Evolutionary conservation across 1,140 invertebrate species (phyloP), one percentile per base, ranked within the genome.

Genomic region (Lethocerus indicus): DNA sequence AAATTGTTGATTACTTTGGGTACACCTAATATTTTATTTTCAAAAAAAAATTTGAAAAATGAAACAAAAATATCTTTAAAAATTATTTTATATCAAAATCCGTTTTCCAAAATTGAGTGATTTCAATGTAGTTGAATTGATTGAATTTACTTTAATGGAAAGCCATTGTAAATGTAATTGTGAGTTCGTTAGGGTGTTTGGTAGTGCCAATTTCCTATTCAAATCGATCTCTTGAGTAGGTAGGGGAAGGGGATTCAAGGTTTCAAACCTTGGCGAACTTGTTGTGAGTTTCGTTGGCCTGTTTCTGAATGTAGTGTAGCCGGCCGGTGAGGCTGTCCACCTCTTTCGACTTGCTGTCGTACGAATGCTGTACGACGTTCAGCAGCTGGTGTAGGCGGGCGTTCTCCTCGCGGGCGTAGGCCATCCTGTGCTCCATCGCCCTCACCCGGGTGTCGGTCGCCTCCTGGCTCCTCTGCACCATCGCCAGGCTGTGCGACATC

Each of bases 401-500:
- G 2, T 67, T 62, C 48, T 74, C 68, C 6, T 64, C 63, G 16
- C 60, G 61, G 2, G 71, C 54, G 56, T 71, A 68, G 0, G 67
- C 64, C 14, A 71, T 52, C 52, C 63, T 62, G 35, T 74, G 71
- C 45, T 72, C 65, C 6, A 74, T 56, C 56, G 65, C 65, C 1
- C 66, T 68, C 9, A 66, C 61, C 52, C 68, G 61, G 57, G 64
- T 65, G 27, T 65, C 67, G 0, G 72, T 67, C 6, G 71, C 71
- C 56, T 72, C 68, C 48, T 74, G 61, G 57, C 66, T 72, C 4
- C 61, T 60, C 58, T 71, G 66, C 35, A 70, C 63, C 0, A 63
- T 61, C 32, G 64, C 60, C 60, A 75, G 70, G 1, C 66, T 63
- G 51, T 73, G 67, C 25, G 61, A 62, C 65, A 73, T 69, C 14